Evolutionary conservation across 2,113 vertebrate genomes (phyloP), one percentile per base, ranked within the genome.

Genomic region (Andinoacara biseriatus): DNA sequence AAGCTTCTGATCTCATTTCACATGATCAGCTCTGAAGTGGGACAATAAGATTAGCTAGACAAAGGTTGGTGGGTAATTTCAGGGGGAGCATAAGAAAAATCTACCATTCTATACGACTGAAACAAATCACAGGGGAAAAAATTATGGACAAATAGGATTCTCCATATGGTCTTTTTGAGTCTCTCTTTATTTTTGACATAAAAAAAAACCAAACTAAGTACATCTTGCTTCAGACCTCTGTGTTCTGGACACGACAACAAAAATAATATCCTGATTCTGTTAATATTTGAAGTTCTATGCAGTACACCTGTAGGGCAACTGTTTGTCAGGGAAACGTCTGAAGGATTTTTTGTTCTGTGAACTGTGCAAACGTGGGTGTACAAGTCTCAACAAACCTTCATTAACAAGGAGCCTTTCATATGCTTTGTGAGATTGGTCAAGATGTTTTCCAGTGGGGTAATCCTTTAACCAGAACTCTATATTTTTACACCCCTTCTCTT

Each of bases 1-100:
- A 90, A 88, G 90, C 86, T 88, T 86, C 90, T 94, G 90, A 87
- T 94, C 91, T 91, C 58, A 87, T 94, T 89, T 94, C 81, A 89
- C 89, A 84, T 76, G 81, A 93, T 93, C 89, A 90, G 90, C 90
- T 83, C 74, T 86, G 81, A 93, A 91, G 86, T 90, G 85, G 92
- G 89, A 90, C 88, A 58, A 88, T 92, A 87, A 90, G 88, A 92
- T 94, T 90, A 87, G 67, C 78, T 33, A 40, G 79, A 88, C 87
- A 86, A 72, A 78, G 79, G 76, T 80, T 79, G 52, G 56, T 81
- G 59, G 56, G 35, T 54, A 62, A 79, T 75, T 60, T 80, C 31
- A 69, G 79, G 35, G 59, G 61, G 79, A 74, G 57, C 63, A n/a
- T 80, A 5, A 18, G n/a, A 10, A 57, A 81, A 56, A 20, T 31